Percentiles rank a stretch among this genome's conserved stretches.
Evolutionary conservation across 2,888 invertebrate species (phyloP).

Genomic region (Lepidocyrtoides sp.): DNA sequence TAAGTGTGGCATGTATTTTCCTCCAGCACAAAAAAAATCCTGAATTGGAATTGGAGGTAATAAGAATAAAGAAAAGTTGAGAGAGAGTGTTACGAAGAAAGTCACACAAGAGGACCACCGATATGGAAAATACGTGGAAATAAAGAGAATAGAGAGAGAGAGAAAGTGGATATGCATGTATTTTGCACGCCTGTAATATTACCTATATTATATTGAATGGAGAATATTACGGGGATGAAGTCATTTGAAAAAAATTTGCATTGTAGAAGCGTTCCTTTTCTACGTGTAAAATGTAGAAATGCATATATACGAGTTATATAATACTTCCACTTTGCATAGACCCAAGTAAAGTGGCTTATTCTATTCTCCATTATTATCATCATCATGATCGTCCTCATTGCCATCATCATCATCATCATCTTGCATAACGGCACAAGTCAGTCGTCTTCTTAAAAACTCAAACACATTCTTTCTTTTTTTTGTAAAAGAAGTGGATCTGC

Average conservation of each 20-base stretch:
- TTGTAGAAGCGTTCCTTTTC: slow-evolving; percentile 43
- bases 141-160: slow-evolving; percentile 1
- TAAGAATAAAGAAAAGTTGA: slow-evolving; percentile 67
- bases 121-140: slow-evolving; percentile 58
- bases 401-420: slow-evolving; percentile 34
- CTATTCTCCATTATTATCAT: slow-evolving; percentile 70
- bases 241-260: slow-evolving; percentile 70
- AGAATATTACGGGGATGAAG: slow-evolving; percentile 55
- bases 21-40: slow-evolving; percentile 38
- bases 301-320: not conserved
- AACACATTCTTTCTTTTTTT: slow-evolving; percentile 26
- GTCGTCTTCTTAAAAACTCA: slow-evolving; percentile 50
- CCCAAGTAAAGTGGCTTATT: slow-evolving; percentile 69
- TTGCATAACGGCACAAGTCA: slow-evolving; percentile 34
- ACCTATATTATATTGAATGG: not conserved
- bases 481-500: not conserved
- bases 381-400: slow-evolving; percentile 43
- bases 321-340: not conserved
- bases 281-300: slow-evolving; percentile 2
- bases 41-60: slow-evolving; percentile 71
- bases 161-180: slow-evolving; percentile 25
- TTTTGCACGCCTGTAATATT: not conserved
- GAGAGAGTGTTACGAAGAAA: slow-evolving; percentile 38
- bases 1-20: slow-evolving; percentile 26
- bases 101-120: slow-evolving; percentile 47